Percentiles rank a stretch among this genome's conserved stretches.
These are phyloP conservation scores for Eugnorisma glareosa DNA, from an alignment of 2,888 invertebrate genomes.

Conservation along the genomic window DNA sequence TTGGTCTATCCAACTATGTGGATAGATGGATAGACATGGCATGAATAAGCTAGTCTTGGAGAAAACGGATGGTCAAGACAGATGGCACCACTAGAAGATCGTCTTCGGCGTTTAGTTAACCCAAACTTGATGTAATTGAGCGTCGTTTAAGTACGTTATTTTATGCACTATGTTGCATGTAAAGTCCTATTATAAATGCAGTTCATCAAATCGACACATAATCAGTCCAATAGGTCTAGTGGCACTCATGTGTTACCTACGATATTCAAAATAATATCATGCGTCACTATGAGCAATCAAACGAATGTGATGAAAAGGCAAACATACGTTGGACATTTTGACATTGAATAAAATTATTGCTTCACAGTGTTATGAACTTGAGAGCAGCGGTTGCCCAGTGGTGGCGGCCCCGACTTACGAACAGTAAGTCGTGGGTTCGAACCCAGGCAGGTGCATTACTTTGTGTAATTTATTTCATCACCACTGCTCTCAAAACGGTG, in stretches of 20 bases:
- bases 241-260: not conserved
- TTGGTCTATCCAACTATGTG: not conserved
- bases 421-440: too few species aligned
- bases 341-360: not conserved
- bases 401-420: too few species aligned
- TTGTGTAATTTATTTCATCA: too few species aligned
- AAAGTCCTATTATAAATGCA: not conserved
- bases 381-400: too few species aligned
- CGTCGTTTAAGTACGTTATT: not conserved
- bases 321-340: not conserved
- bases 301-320: not conserved
- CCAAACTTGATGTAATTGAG: not conserved
- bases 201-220: not conserved
- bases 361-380: not conserved
- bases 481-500: too few species aligned
- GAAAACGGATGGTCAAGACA: not conserved
- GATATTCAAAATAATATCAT: not conserved
- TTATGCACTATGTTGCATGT: not conserved
- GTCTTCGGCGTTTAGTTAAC: not conserved
- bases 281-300: not conserved
- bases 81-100: not conserved
- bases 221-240: not conserved
- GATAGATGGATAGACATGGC: not conserved
- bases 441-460: too few species aligned
- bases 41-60: not conserved